phyloP scores from a whole-genome alignment of 2,113 vertebrate genomes.

The Pachycephala philippinensis region DNA sequence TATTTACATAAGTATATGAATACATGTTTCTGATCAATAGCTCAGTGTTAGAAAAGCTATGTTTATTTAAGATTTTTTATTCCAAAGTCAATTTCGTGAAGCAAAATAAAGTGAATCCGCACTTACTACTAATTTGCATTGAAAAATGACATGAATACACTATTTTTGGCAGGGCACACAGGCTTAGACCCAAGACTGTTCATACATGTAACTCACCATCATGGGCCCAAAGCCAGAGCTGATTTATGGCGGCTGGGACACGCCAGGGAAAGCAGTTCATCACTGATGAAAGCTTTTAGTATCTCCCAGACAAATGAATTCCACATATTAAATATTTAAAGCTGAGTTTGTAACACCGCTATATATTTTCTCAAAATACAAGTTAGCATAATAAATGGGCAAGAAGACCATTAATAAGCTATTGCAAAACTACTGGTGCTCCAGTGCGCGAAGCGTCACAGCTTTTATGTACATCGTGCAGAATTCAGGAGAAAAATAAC shows the following conservation, averaged over 20 bases:
- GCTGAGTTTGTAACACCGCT: neutral
- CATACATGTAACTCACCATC: neutral
- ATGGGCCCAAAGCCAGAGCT: constrained; percentile 7
- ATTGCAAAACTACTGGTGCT: neutral
- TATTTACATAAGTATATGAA: neutral
- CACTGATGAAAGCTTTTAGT: constrained; percentile 18
- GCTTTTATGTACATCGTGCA: neutral
- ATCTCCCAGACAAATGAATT: constrained; percentile 53
- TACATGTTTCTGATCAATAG: neutral
- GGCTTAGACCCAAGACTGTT: neutral
- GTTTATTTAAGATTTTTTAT: neutral
- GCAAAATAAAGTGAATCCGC: neutral
- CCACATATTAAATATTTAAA: constrained; percentile 52
- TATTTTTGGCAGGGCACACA: neutral
- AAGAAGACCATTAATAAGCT: neutral
- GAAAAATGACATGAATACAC: neutral
- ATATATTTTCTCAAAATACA: constrained; percentile 44
- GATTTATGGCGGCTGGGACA: constrained; percentile 4
- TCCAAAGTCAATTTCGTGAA: neutral
- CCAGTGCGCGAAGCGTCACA: neutral
- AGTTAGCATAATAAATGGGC: constrained; percentile 30
- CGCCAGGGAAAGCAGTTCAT: neutral
- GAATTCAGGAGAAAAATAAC: neutral
- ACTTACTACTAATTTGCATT: neutral
- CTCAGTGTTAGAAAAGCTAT: neutral